Conservation (phyloP, 2,888 invertebrate genomes). For the Heteropelma amictum region DNA sequence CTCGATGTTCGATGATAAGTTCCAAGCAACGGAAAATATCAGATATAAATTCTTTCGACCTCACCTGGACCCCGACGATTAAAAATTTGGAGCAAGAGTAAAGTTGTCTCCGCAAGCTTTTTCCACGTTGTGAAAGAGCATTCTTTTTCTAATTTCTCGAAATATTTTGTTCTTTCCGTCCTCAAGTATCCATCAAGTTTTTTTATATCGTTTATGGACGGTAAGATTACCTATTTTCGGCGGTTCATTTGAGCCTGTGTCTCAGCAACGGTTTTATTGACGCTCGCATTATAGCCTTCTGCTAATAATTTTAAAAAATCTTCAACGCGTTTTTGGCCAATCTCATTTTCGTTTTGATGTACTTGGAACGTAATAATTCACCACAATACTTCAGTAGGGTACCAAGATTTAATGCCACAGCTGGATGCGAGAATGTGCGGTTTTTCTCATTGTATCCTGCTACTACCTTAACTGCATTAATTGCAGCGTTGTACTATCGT, state of each 20-base stretch:
- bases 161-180: background rate
- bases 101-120: constrained; percentile 48
- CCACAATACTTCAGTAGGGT: constrained; percentile 37
- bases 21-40: constrained; percentile 40
- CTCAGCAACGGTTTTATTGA: constrained; percentile 39
- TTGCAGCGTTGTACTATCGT: constrained; percentile 29
- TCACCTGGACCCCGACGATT: constrained; percentile 62
- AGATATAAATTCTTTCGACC: constrained; percentile 54
- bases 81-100: constrained; percentile 57
- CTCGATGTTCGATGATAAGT: background rate
- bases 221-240: constrained; percentile 47
- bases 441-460: constrained; percentile 19
- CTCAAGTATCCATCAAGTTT: constrained; percentile 39
- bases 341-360: constrained; percentile 16
- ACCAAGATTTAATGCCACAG: constrained; percentile 26
- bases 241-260: constrained; percentile 23
- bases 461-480: constrained; percentile 29
- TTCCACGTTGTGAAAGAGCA: constrained; percentile 45
- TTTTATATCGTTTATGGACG: constrained; percentile 39
- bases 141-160: constrained; percentile 15
- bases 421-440: constrained; percentile 22
- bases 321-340: constrained; percentile 33
- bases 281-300: constrained; percentile 25
- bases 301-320: constrained; percentile 43
- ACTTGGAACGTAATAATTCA: constrained; percentile 16